These are phyloP conservation scores for Hypselothyrea guttata DNA, from an alignment of 2,888 invertebrate genomes.

Conservation along the genomic window DNA sequence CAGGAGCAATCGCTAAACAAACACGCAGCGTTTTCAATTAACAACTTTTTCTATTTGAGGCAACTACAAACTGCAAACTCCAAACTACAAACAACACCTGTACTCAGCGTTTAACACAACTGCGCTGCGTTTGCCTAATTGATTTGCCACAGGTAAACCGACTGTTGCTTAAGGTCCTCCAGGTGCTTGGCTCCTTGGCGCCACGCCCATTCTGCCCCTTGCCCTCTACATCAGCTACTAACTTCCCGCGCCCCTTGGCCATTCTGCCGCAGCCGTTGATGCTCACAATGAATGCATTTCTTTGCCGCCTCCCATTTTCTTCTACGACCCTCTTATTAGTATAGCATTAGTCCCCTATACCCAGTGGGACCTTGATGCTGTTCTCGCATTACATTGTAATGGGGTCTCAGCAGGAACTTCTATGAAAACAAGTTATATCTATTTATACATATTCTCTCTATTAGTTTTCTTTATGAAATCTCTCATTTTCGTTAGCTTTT, in stretches of 20 bases:
- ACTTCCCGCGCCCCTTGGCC: not conserved
- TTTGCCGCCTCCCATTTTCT: constrained; percentile 7
- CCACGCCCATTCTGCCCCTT: not conserved
- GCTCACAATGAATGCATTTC: constrained; percentile 55
- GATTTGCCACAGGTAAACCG: constrained; percentile 54
- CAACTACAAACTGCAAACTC: constrained; percentile 3
- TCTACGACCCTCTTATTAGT: not conserved
- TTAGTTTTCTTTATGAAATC: too few species aligned
- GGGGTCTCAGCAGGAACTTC: too few species aligned
- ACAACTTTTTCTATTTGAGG: too few species aligned
- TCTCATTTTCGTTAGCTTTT: too few species aligned
- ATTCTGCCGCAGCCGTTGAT: not conserved
- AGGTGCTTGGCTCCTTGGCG: constrained; percentile 29
- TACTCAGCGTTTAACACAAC: constrained; percentile 46
- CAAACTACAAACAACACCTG: constrained; percentile 7
- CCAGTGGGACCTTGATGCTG: not conserved
- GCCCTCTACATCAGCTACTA: too few species aligned
- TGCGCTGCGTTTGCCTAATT: constrained; percentile 59
- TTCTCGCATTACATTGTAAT: too few species aligned
- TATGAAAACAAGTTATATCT: too few species aligned
- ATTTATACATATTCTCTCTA: too few species aligned
- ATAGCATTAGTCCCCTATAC: too few species aligned
- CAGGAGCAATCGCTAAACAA: constrained; percentile 2
- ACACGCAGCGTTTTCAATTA: too few species aligned
- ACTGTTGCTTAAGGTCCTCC: constrained; percentile 39